These are phyloP conservation scores for human (Homo sapiens) DNA, from an alignment of 2,113 vertebrate species.

Conservation along the genomic window DNA sequence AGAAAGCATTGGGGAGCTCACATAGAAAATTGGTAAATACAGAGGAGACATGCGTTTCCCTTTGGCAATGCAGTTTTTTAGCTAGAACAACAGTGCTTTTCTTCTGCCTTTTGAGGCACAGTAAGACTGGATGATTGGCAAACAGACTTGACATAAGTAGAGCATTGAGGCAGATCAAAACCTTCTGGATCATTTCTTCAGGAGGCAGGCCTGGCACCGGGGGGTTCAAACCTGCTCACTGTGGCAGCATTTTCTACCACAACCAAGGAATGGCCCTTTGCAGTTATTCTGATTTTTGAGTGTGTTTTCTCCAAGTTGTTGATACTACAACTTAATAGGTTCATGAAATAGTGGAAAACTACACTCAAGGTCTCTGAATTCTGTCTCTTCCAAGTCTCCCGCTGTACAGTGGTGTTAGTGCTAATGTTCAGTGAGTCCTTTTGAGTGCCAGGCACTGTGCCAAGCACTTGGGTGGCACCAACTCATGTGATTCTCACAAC, in stretches of 20 bases:
- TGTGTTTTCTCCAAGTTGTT: background rate
- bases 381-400: background rate
- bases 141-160: constrained; percentile 66
- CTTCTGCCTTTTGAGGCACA: constrained; percentile 44
- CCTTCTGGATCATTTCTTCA: constrained; percentile 58
- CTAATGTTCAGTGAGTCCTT: background rate
- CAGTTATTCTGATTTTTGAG: background rate
- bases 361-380: background rate
- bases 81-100: constrained; percentile 11
- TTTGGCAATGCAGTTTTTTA: constrained; percentile 21
- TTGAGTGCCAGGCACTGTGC: background rate
- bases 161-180: constrained; percentile 59
- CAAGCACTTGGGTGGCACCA: background rate
- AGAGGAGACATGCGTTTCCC: background rate
- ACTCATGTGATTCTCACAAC: background rate
- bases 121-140: constrained; percentile 45
- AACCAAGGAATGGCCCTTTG: background rate
- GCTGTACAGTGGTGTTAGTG: rapidly evolving
- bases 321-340: too few relatives aligned
- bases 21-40: constrained; percentile 31
- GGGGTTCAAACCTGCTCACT: background rate
- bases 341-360: background rate
- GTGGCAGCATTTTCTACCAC: background rate
- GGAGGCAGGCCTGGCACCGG: background rate
- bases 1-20: constrained; percentile 43